Percentiles rank a stretch among this genome's conserved stretches.
These are phyloP conservation scores for Oreortyx pictus DNA, from an alignment of 2,797 vertebrate genomes.

Conservation along the genomic window DNA sequence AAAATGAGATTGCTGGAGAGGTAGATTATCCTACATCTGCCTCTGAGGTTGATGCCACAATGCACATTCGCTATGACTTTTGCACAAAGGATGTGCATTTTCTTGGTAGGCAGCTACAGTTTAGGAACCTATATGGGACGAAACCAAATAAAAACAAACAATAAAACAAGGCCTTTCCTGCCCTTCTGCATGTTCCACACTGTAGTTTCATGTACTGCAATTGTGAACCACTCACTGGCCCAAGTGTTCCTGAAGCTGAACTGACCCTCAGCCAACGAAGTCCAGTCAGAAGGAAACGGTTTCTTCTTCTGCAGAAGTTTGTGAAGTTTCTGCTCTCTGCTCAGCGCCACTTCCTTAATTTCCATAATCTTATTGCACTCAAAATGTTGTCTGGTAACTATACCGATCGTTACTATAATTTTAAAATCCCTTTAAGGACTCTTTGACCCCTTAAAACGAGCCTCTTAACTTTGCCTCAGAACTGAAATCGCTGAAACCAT, in stretches of 20 bases:
- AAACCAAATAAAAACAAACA: background rate
- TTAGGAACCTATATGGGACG: background rate
- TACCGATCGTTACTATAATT: constrained; percentile 4
- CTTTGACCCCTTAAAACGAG: constrained; percentile 25
- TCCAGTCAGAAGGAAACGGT: background rate
- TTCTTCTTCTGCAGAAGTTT: background rate
- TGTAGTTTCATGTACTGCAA: background rate
- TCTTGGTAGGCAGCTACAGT: background rate
- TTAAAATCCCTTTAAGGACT: constrained; percentile 17
- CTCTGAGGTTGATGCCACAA: background rate
- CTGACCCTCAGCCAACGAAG: background rate
- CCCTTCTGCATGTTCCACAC: background rate
- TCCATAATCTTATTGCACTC: background rate
- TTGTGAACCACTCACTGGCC: background rate
- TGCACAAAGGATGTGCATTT: background rate
- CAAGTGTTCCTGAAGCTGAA: background rate
- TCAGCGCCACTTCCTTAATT: constrained; percentile 9
- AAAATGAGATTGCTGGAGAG: background rate
- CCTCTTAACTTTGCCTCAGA: constrained; percentile 25
- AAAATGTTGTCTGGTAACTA: background rate
- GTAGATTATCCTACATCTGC: background rate
- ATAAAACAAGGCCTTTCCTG: background rate
- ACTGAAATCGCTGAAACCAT: background rate
- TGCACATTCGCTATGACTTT: background rate
- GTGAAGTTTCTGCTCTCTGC: background rate